Evolutionary conservation across 2,797 vertebrate genomes (phyloP), one percentile per base, ranked within the genome.

Genomic region (Lithobates pipiens): DNA sequence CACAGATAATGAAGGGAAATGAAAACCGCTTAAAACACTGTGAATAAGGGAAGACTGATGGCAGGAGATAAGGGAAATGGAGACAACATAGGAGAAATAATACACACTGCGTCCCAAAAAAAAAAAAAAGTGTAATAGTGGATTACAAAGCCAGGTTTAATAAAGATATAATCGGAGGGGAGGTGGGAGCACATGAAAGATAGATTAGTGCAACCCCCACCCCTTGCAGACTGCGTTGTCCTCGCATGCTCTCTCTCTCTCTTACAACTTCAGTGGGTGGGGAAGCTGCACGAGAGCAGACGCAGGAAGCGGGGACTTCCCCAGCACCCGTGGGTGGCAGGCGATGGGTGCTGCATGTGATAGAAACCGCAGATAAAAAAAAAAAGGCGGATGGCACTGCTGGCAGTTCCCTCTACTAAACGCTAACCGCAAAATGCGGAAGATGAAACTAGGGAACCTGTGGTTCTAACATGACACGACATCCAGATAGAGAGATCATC

Each of bases 381-480:
- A 73, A 42, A 77, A 71, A 71, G 88, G 87, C 80, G 71, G 67
- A 27, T 77, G 39, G 75, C 54, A 21, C 83, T 23, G 68, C 15
- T 46, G 42, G 70, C 90, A 68, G 68, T 82, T 83, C 75, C 79
- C 44, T 77, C 39, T 82, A 68, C 75, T 72, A 67, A 32, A 46
- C 34, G n/a, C 21, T 23, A 89, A 90, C 91, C 82, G 90, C 89
- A 89, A 85, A 90, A 89, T 86, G 42, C 1, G 32, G 88, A 87
- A 85, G 81, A 77, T 70, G 89, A 88, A 85, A 77, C 36, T 77
- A 42, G 39, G 32, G 85, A 76, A 85, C 70, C 77, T 80, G 67
- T 57, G 44, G 32, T 63, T 15, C 36, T 63, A 81, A 61, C 39
- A 68, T 50, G 69, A 81, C 16, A 54, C 3, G 50, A 18, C 50